phyloP scores from a whole-genome alignment of 2,797 vertebrate species.

The Sebastes matsubarae region DNA sequence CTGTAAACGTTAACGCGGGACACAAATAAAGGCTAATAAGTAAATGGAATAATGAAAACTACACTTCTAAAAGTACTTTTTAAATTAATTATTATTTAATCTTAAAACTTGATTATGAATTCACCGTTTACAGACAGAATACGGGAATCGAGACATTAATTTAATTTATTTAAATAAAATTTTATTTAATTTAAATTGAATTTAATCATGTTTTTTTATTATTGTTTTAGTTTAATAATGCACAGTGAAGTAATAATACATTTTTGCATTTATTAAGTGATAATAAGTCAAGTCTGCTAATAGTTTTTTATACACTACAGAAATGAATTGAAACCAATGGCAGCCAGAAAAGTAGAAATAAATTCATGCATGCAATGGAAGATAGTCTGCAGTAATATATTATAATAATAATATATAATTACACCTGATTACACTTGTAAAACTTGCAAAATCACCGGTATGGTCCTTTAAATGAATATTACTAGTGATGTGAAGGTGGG shows the following conservation, averaged over 20 bases:
- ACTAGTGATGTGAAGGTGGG: neutral
- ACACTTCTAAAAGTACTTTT: neutral
- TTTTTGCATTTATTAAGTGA: neutral
- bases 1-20: neutral
- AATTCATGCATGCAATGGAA: neutral
- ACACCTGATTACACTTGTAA: neutral
- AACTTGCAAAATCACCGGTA: neutral
- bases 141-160: neutral
- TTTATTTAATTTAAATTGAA: neutral
- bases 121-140: neutral
- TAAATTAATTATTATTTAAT: neutral
- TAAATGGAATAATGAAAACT: neutral
- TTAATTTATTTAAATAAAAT: too few relatives aligned
- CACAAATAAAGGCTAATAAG: neutral
- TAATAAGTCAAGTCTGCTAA: neutral
- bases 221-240: neutral
- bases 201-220: neutral
- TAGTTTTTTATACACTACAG: neutral
- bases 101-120: neutral
- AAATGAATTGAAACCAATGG: neutral
- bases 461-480: constrained; percentile 3
- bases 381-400: neutral
- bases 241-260: neutral
- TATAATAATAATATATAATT: too few relatives aligned
- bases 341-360: neutral